Evolutionary conservation across 2,888 invertebrate species (phyloP).

Genomic region (Diploptera punctata): DNA sequence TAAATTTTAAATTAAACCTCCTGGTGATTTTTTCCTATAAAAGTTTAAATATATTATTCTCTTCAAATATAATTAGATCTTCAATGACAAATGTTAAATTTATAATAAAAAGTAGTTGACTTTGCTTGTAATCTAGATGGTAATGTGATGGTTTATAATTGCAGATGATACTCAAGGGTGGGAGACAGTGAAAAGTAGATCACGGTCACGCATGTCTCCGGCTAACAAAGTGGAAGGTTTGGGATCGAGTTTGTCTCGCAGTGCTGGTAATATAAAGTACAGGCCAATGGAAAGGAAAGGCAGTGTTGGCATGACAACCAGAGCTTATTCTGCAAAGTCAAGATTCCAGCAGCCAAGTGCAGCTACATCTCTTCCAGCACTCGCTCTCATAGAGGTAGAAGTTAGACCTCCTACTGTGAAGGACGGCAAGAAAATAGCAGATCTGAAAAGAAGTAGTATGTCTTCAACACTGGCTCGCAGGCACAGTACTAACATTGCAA

Average conservation of each 20-base stretch:
- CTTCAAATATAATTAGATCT: background rate
- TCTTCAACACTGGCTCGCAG: background rate
- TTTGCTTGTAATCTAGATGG: too few species aligned
- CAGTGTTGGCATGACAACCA: background rate
- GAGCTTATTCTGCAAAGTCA: conserved; percentile 56
- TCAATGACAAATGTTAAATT: too few species aligned
- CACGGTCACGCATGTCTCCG: conserved; percentile 63
- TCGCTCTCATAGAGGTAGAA: conserved; percentile 55
- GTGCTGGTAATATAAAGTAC: conserved; percentile 45
- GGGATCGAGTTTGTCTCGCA: conserved; percentile 44
- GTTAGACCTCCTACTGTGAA: conserved; percentile 22
- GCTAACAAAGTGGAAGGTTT: conserved; percentile 44
- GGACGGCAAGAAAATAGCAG: conserved; percentile 15
- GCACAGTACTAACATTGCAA: conserved; percentile 21
- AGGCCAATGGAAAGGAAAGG: conserved; percentile 34
- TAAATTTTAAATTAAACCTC: too few species aligned
- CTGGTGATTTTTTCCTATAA: too few species aligned
- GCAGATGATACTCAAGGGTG: conserved; percentile 68
- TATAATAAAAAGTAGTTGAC: too few species aligned
- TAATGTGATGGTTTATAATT: too few species aligned
- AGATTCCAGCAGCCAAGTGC: conserved; percentile 84
- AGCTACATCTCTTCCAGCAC: conserved; percentile 80
- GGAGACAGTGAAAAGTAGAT: conserved; percentile 80
- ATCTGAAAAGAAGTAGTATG: background rate
- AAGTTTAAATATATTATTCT: too few species aligned